Evolutionary conservation across 2,113 vertebrate genomes (phyloP).

Genomic region (Bothrops jararaca): DNA sequence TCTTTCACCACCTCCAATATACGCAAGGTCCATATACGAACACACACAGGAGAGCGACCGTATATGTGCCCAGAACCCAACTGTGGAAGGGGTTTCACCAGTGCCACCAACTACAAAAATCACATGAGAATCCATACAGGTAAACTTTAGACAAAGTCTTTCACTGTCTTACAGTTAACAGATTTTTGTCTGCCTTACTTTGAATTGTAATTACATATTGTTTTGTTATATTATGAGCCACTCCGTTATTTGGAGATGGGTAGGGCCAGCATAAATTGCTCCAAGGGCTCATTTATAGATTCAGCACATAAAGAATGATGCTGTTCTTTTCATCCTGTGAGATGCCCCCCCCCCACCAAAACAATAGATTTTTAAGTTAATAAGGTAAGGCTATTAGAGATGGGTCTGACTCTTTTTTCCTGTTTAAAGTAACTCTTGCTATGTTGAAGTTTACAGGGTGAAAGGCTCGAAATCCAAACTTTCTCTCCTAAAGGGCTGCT

Average conservation of each 20-base stretch:
- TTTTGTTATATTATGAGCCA: not conserved
- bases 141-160: slow-evolving; percentile 42
- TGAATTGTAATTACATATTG: not conserved
- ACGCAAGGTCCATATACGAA: slow-evolving; percentile 81
- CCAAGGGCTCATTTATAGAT: not conserved
- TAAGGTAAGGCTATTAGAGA: not conserved
- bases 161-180: not conserved
- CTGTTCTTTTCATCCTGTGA: not conserved
- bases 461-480: not conserved
- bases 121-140: slow-evolving; percentile 86
- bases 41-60: slow-evolving; percentile 80
- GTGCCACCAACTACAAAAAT: slow-evolving; percentile 86
- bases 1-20: slow-evolving; percentile 84
- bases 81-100: slow-evolving; percentile 81
- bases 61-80: slow-evolving; percentile 76
- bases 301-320: not conserved
- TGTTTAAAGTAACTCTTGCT: not conserved
- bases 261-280: not conserved
- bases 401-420: not conserved
- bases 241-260: not conserved
- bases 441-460: not conserved
- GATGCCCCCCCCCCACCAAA: fast-evolving
- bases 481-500: not conserved
- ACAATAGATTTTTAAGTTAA: not conserved
- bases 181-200: not conserved